Conservation (phyloP, 2,113 vertebrate species). For the Cyanoliseus patagonus region DNA sequence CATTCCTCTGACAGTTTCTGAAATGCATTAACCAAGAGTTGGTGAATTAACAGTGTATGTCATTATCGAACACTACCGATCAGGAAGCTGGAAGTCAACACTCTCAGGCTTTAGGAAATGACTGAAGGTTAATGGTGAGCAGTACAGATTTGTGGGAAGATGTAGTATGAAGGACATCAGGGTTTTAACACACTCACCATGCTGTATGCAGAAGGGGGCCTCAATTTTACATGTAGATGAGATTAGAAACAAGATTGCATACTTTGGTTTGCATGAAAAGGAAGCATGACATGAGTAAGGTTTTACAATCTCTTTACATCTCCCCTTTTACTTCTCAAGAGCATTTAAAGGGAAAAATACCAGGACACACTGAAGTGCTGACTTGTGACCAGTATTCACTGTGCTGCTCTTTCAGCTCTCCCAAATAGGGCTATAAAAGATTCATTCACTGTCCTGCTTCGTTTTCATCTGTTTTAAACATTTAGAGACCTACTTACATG, state of each 20-base stretch:
- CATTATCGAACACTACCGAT: rapidly evolving
- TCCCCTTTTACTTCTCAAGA: not conserved
- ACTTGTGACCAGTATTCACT: not conserved
- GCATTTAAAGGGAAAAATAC: not conserved
- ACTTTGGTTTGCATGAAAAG: not conserved
- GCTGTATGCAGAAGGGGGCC: not conserved
- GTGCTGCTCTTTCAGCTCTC: slow-evolving; percentile 14
- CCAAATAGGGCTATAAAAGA: slow-evolving; percentile 35
- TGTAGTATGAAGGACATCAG: not conserved
- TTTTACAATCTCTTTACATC: not conserved
- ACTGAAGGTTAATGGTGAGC: not conserved
- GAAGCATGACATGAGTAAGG: not conserved
- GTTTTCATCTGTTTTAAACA: slow-evolving; percentile 58
- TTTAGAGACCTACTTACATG: slow-evolving; percentile 39
- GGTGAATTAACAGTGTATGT: not conserved
- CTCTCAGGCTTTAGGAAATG: not conserved
- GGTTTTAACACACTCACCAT: not conserved
- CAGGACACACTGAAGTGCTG: not conserved
- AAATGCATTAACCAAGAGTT: not conserved
- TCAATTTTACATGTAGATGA: not conserved
- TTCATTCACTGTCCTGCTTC: slow-evolving; percentile 37
- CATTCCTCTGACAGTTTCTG: not conserved
- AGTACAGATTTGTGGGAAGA: not conserved
- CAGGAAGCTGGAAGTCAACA: not conserved
- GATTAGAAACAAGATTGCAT: not conserved